phyloP scores from a whole-genome alignment of 2,888 invertebrate genomes.

The Scaptomyza flava region DNA sequence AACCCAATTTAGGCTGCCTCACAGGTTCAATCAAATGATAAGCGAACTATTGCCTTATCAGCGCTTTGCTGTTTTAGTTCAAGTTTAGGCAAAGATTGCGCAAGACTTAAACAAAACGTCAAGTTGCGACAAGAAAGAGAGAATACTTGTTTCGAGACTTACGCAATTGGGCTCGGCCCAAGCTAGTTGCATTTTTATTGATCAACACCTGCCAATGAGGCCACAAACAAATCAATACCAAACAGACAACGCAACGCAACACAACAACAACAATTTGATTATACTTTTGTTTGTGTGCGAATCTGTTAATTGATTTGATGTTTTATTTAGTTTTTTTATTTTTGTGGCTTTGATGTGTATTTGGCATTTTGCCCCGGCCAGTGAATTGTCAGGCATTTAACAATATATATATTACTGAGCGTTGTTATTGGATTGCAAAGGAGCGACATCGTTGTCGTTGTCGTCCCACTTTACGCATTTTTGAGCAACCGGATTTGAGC shows the following conservation, averaged over 20 bases:
- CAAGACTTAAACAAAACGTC: slow-evolving; percentile 24
- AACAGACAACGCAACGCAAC: not conserved
- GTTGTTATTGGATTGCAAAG: slow-evolving; percentile 61
- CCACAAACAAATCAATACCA: slow-evolving; percentile 44
- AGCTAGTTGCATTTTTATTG: slow-evolving; percentile 66
- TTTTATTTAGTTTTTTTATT: slow-evolving; percentile 6
- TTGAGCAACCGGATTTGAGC: slow-evolving; percentile 71
- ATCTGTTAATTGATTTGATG: slow-evolving; percentile 73
- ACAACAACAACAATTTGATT: slow-evolving; percentile 11
- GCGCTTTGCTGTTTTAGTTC: slow-evolving; percentile 44
- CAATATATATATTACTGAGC: slow-evolving; percentile 47
- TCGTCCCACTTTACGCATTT: slow-evolving; percentile 80
- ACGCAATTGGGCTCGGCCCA: slow-evolving; percentile 57
- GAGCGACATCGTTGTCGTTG: slow-evolving; percentile 71
- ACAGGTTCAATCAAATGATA: slow-evolving; percentile 45
- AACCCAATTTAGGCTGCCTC: slow-evolving; percentile 48
- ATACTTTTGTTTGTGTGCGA: slow-evolving; percentile 19
- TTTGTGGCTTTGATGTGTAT: slow-evolving; percentile 45
- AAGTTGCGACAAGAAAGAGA: slow-evolving; percentile 23
- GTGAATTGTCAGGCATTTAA: slow-evolving; percentile 71
- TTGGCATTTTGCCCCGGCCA: slow-evolving; percentile 78
- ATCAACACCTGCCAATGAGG: slow-evolving; percentile 77
- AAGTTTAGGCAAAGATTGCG: slow-evolving; percentile 61
- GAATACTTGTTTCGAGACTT: slow-evolving; percentile 32
- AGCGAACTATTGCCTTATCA: slow-evolving; percentile 35